Percentiles rank a stretch among this genome's conserved stretches.
These are phyloP conservation scores for Dolichoris vasculosae DNA, from an alignment of 1,140 invertebrate species.

Conservation along the genomic window DNA sequence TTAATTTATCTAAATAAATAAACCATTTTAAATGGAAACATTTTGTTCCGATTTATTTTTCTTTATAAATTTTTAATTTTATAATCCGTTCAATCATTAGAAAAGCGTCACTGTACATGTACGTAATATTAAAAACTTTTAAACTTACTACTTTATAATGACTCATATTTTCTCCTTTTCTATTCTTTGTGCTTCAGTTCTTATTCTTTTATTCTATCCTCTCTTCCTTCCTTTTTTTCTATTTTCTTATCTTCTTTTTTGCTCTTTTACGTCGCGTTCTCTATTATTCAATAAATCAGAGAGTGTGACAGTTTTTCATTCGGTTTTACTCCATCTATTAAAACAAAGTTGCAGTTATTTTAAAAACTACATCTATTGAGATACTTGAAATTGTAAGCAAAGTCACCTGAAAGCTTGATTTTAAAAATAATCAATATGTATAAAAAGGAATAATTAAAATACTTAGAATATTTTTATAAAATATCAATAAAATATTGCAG, in stretches of 20 bases:
- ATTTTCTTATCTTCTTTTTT: not conserved
- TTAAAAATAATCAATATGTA: not conserved
- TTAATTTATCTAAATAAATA: too few species aligned
- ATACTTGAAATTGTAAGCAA: not conserved
- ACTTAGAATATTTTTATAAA: not conserved
- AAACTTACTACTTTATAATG: too few species aligned
- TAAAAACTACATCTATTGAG: slow-evolving; percentile 6
- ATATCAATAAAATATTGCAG: not conserved
- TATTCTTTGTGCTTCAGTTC: too few species aligned
- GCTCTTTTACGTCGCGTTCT: not conserved
- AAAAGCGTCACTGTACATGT: too few species aligned
- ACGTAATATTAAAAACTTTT: too few species aligned
- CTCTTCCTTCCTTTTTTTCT: not conserved
- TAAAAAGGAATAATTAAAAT: not conserved
- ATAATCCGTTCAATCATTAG: too few species aligned
- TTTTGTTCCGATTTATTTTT: too few species aligned
- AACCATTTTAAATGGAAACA: too few species aligned
- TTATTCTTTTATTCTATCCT: not conserved
- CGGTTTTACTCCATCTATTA: not conserved
- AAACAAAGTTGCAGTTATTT: not conserved
- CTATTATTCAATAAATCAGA: not conserved
- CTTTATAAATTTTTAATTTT: too few species aligned
- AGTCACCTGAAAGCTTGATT: not conserved
- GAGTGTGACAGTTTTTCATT: slow-evolving; percentile 5
- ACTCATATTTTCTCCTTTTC: too few species aligned